Evolutionary conservation across 2,888 invertebrate genomes (phyloP), one percentile per base, ranked within the genome.

Genomic region (Ptychoptera contaminata): DNA sequence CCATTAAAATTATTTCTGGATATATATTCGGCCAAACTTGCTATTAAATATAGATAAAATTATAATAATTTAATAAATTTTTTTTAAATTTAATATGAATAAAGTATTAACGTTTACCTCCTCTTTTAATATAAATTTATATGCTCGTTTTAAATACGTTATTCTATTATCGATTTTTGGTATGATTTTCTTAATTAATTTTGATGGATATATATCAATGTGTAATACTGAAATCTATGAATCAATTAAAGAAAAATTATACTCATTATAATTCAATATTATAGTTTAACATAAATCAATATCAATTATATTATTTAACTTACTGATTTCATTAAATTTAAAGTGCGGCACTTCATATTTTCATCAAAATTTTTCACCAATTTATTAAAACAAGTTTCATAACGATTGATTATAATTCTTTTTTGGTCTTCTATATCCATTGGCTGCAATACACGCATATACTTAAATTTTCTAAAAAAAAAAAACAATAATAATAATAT

Each of bases 1-100:
- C 65, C 60, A 66, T 56, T 54, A 66, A 55, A 50, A 66, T 61
- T 50, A 65, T 55, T 59, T 66, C 66, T 32, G 60, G 56, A 50
- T 56, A 54, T 49, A 65, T 54, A 47, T 60, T 51, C 47, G 65
- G 62, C 63, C 62, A 65, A 49, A 58, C 48, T 60, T 59, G 58
- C 65, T 65, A 15, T 44, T n/a, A 8, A 38, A 16, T 23, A 40
- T 9, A 30, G n/a, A 16, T 5, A 7, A 29, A 2, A 15, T 39
- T 16, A 8, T 6, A 32, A 32, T 32, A 32, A 32, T 32, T 11
- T 32, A 32, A 30, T 30, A 9, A 30, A 6, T 30, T 30, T 32
- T 11, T 11, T 11, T 32, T 32, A 32, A 7, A n/a, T 7, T 16
- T 10, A 10, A 29, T 10, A 15, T 15, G 16, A 16, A 43, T 36